Percentiles rank a stretch among this genome's conserved stretches.
Evolutionary conservation across 2,113 vertebrate species (phyloP).

Genomic region (Pseudopipra pipra): DNA sequence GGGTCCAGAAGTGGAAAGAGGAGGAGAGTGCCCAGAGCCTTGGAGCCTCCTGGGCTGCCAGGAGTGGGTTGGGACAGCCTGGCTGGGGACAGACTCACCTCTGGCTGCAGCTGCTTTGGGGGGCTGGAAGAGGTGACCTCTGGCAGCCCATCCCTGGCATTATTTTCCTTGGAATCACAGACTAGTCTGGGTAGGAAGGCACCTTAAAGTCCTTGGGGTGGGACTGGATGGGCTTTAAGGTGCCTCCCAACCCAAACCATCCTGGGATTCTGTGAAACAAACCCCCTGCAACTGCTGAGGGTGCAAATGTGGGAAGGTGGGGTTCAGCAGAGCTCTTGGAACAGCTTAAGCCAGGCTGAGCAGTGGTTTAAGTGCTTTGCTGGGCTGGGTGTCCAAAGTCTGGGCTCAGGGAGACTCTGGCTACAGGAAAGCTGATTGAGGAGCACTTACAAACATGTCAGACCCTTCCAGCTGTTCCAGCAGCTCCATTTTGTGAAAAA

Average conservation of each 20-base stretch:
- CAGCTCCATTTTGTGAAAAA: not conserved
- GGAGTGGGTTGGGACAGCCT: not conserved
- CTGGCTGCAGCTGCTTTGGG: not conserved
- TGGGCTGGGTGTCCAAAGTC: not conserved
- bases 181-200: not conserved
- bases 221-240: not conserved
- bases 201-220: not conserved
- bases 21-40: not conserved
- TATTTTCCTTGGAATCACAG: not conserved
- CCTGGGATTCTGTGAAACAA: rapidly evolving
- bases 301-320: rapidly evolving
- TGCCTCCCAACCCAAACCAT: not conserved
- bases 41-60: not conserved
- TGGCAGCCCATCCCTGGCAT: not conserved
- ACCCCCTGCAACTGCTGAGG: rapidly evolving
- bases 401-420: rapidly evolving
- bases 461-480: not conserved
- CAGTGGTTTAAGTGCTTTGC: rapidly evolving
- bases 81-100: rapidly evolving
- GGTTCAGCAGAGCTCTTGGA: not conserved
- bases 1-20: not conserved
- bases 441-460: not conserved
- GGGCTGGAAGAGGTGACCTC: rapidly evolving
- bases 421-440: not conserved
- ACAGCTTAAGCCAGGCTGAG: not conserved